phyloP scores from a whole-genome alignment of 2,888 invertebrate species.

The Pammene fasciana region DNA sequence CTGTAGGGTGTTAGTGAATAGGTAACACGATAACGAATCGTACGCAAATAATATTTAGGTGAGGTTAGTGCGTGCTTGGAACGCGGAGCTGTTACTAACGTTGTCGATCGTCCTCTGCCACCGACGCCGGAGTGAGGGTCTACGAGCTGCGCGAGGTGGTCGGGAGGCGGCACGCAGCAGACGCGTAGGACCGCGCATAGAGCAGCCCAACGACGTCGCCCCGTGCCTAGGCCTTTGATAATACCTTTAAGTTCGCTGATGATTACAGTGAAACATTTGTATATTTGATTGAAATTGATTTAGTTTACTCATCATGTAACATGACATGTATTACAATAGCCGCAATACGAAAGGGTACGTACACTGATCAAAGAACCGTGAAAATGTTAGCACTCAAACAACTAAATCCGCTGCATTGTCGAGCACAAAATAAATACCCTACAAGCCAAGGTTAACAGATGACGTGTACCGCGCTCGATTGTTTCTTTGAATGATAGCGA shows the following conservation, averaged over 20 bases:
- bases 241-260: slow-evolving; percentile 44
- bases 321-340: background rate
- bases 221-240: slow-evolving; percentile 60
- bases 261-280: slow-evolving; percentile 14
- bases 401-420: slow-evolving; percentile 24
- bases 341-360: background rate
- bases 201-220: slow-evolving; percentile 65
- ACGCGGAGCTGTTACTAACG: slow-evolving; percentile 66
- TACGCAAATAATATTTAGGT: slow-evolving; percentile 60
- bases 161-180: slow-evolving; percentile 74
- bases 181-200: slow-evolving; percentile 67
- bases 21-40: slow-evolving; percentile 49
- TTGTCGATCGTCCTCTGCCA: slow-evolving; percentile 65
- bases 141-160: slow-evolving; percentile 66
- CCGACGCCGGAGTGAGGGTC: slow-evolving; percentile 64
- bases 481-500: slow-evolving; percentile 29
- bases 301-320: background rate
- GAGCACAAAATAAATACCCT: slow-evolving; percentile 31
- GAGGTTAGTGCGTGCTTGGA: slow-evolving; percentile 64
- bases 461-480: slow-evolving; percentile 29
- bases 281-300: background rate
- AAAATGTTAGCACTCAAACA: slow-evolving; percentile 26
- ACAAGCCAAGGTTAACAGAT: slow-evolving; percentile 33
- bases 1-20: slow-evolving; percentile 80
- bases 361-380: slow-evolving; percentile 4